Evolutionary conservation across 2,797 vertebrate species (phyloP), one percentile per base, ranked within the genome.

Genomic region (Cyclura pinguis): DNA sequence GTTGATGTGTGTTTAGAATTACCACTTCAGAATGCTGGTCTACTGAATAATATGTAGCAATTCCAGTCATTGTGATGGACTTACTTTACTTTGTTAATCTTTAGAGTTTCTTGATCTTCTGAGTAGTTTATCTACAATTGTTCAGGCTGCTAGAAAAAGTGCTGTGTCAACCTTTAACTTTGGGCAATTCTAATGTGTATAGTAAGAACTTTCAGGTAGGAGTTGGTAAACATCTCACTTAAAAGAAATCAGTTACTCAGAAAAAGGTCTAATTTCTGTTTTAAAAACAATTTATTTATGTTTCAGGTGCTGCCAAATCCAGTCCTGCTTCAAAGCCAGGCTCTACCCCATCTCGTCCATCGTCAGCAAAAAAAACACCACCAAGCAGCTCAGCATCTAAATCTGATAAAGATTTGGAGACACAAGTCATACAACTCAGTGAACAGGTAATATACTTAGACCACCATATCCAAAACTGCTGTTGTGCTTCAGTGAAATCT

Each of bases 401-500:
- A 97, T 99, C 98, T 94, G 99, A 99, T 97, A 99, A 99, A 97
- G 99, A 99, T 96, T 98, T 99, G 97, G 99, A 99, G 97, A 98
- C 98, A 90, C 99, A 99, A 98, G 99, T 99, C 97, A 97, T 98
- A 96, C 98, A 99, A 95, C 98, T 99, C 93, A 99, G 98, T 0
- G 99, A 99, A 92, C 98, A 99, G 98, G 99, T 99, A 97, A 95
- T 67, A 74, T 85, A 74, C 76, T 59, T 84, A 16, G 8, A 24
- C 73, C 74, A 59, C 85, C 64, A 91, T 91, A 90, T 85, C 50
- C 50, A 24, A 85, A 67, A 59, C 35, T 87, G 88, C 42, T 83
- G 32, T 74, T 42, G 7, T 42, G 24, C 27, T 87, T 77, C 27
- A 84, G 32, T 87, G 18, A 77, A 24, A 57, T 59, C 13, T 89